phyloP scores from a whole-genome alignment of 2,113 vertebrate genomes.

The Megaptera novaeangliae region DNA sequence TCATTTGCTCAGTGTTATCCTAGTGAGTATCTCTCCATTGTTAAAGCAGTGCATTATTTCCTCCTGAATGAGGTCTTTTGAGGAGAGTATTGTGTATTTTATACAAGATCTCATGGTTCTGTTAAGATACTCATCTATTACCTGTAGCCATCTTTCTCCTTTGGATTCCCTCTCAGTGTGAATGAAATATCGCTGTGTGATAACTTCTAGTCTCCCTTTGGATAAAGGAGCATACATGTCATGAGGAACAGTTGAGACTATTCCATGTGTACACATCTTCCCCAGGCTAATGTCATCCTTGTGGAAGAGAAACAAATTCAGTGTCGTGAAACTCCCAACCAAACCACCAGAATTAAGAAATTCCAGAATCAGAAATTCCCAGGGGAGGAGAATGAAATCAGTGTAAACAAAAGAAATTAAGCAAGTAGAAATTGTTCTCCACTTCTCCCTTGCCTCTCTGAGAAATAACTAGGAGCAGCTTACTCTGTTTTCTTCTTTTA shows the following conservation, averaged over 20 bases:
- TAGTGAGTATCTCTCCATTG: not conserved
- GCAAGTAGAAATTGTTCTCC: constrained; percentile 29
- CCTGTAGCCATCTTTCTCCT: not conserved
- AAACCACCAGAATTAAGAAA: constrained; percentile 46
- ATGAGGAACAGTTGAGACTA: not conserved
- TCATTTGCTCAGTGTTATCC: not conserved
- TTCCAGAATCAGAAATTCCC: not conserved
- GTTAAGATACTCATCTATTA: not conserved
- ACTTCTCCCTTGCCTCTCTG: not conserved
- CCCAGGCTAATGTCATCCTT: not conserved
- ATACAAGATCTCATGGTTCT: not conserved
- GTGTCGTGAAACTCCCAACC: constrained; percentile 32
- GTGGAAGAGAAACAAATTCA: not conserved
- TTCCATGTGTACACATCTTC: not conserved
- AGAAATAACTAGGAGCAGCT: constrained; percentile 28
- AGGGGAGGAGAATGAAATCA: constrained; percentile 37
- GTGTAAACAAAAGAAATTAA: constrained; percentile 41
- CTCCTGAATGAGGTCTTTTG: not conserved
- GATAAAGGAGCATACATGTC: not conserved
- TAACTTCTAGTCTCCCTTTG: not conserved
- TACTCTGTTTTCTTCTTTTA: constrained; percentile 19
- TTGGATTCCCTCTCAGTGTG: not conserved
- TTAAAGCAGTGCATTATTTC: not conserved
- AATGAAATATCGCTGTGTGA: not conserved
- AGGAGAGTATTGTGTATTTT: not conserved